phyloP scores from a whole-genome alignment of 2,888 invertebrate species.

The Allophyes oxyacanthae region DNA sequence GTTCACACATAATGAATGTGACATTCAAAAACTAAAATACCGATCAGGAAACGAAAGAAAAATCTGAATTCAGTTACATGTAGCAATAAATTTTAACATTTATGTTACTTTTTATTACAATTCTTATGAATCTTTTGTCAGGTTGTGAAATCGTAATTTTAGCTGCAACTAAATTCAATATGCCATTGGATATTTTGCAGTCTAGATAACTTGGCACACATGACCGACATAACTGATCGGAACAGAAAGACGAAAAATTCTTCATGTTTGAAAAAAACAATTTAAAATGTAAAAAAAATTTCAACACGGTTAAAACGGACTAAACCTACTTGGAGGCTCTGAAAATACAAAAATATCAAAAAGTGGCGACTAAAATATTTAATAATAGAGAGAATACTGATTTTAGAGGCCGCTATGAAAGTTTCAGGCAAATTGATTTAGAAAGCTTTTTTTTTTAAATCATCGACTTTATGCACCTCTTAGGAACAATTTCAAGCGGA shows the following conservation, averaged over 20 bases:
- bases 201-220: too few species aligned
- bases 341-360: not conserved
- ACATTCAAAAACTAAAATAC: constrained; percentile 18
- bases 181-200: too few species aligned
- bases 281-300: not conserved
- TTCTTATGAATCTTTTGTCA: constrained; percentile 21
- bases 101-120: constrained; percentile 8
- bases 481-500: constrained; percentile 35
- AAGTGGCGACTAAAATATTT: constrained; percentile 2
- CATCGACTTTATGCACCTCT: constrained; percentile 51
- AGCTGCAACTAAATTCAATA: constrained; percentile 1
- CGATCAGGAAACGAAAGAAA: constrained; percentile 10
- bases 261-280: too few species aligned
- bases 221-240: not conserved
- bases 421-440: constrained; percentile 36
- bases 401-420: constrained; percentile 21
- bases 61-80: constrained; percentile 1
- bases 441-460: constrained; percentile 39
- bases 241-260: too few species aligned
- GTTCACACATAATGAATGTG: constrained; percentile 24
- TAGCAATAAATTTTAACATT: constrained; percentile 14
- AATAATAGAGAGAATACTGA: not conserved
- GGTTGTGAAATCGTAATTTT: constrained; percentile 9
- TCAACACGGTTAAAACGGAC: not conserved
- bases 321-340: too few species aligned